A percentile compares a stretch with the other conserved stretches of the same genome.
Evolutionary conservation across 23 tunicate species (phyloP).

Genomic region (Halocynthia roretzi): DNA sequence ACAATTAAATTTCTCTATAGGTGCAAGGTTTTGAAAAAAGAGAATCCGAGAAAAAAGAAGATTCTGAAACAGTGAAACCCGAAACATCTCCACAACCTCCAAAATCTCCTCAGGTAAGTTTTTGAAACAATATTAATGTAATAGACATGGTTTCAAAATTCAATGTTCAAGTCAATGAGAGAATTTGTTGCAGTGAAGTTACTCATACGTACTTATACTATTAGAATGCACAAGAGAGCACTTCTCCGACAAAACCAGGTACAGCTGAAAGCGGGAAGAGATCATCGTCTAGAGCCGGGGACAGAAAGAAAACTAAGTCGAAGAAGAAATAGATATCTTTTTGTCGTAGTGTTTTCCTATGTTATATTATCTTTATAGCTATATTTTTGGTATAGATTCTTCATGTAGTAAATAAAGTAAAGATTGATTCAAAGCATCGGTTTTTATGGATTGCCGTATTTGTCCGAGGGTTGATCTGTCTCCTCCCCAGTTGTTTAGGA

Average conservation of each 20-base stretch:
- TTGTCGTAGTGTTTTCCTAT: not conserved
- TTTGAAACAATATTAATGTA: too few species aligned
- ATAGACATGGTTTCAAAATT: too few species aligned
- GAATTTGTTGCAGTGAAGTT: too few species aligned
- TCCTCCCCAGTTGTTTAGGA: not conserved
- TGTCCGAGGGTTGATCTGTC: not conserved
- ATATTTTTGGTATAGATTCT: not conserved
- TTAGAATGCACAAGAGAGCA: too few species aligned
- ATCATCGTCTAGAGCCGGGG: conserved; percentile 6
- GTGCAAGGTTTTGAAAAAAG: too few species aligned
- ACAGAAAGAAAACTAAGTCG: conserved; percentile 16
- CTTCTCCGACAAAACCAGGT: not conserved
- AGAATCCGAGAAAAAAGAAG: too few species aligned
- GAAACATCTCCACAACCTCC: too few species aligned
- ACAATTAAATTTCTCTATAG: too few species aligned
- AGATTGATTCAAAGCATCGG: not conserved
- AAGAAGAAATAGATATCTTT: conserved; percentile 14
- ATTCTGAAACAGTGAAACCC: too few species aligned
- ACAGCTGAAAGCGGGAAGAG: conserved; percentile 12
- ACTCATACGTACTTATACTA: too few species aligned
- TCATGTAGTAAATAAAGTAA: not conserved
- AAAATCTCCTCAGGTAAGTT: too few species aligned
- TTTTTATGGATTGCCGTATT: not conserved
- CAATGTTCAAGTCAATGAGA: too few species aligned
- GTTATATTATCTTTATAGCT: not conserved